phyloP scores from a whole-genome alignment of 2,113 vertebrate genomes.

The Phyllopteryx taeniolatus region DNA sequence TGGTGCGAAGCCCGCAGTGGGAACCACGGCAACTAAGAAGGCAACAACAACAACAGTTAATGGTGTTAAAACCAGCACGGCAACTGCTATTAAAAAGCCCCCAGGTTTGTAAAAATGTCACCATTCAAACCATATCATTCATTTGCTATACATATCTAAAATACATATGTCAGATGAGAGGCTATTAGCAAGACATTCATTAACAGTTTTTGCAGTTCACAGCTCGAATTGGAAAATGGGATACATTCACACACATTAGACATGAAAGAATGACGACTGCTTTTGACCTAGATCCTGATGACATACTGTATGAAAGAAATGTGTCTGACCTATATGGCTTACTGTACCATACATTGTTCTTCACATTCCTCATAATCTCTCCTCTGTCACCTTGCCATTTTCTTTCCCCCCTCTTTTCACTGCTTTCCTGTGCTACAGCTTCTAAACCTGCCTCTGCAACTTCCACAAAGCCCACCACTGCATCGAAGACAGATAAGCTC shows the following conservation, averaged over 20 bases:
- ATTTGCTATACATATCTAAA: neutral
- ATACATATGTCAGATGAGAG: neutral
- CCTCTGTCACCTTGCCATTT: neutral
- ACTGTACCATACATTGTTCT: neutral
- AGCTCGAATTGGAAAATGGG: constrained; percentile 15
- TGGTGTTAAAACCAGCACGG: constrained; percentile 59
- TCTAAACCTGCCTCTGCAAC: constrained; percentile 42
- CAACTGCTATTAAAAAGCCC: constrained; percentile 58
- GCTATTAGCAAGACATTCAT: neutral
- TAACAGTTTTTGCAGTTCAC: neutral
- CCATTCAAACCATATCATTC: neutral
- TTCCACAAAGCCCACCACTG: constrained; percentile 56
- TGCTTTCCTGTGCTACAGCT: constrained; percentile 22
- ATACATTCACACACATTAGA: constrained; percentile 28
- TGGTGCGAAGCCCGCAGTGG: constrained; percentile 40
- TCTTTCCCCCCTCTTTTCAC: neutral
- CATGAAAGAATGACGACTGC: constrained; percentile 30
- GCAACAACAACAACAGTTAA: constrained; percentile 38
- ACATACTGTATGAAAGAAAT: constrained; percentile 9
- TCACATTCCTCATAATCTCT: neutral
- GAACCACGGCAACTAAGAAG: constrained; percentile 59
- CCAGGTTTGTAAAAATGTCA: constrained; percentile 57
- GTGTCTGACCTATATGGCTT: constrained; percentile 31
- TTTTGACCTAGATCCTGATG: constrained; percentile 38
- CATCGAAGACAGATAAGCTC: constrained; percentile 60